These are phyloP conservation scores for Cataglyphis altisquamis DNA, from an alignment of 2,888 invertebrate species.

Conservation along the genomic window DNA sequence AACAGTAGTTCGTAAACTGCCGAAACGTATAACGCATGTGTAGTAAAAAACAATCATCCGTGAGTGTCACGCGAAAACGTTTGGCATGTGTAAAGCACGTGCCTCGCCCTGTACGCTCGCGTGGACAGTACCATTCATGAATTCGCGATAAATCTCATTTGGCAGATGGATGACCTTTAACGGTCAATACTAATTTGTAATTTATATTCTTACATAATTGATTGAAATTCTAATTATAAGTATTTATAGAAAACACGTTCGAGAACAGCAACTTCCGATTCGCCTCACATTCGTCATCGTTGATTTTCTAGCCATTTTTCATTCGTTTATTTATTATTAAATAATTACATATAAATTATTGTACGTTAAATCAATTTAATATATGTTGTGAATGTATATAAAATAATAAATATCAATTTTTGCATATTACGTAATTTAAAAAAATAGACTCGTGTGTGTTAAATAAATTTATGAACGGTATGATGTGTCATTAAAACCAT, in stretches of 20 bases:
- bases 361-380: neutral
- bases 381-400: neutral
- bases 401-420: conserved; percentile 12
- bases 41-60: neutral
- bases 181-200: conserved; percentile 19
- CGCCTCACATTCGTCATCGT: neutral
- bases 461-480: conserved; percentile 8
- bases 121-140: conserved; percentile 24
- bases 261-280: neutral
- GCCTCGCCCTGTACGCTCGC: neutral
- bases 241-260: conserved; percentile 22
- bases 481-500: conserved; percentile 13
- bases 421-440: neutral
- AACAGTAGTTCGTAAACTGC: neutral
- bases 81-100: conserved; percentile 1
- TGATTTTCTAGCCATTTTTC: neutral
- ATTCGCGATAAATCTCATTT: conserved; percentile 21
- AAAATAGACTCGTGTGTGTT: neutral
- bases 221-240: neutral
- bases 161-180: conserved; percentile 30
- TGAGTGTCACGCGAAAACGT: conserved; percentile 11
- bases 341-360: too few species aligned
- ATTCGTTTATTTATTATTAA: neutral
- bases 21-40: neutral
- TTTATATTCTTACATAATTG: conserved; percentile 14